phyloP scores from a whole-genome alignment of 2,797 vertebrate species.

The Enteromius radiatus region DNA sequence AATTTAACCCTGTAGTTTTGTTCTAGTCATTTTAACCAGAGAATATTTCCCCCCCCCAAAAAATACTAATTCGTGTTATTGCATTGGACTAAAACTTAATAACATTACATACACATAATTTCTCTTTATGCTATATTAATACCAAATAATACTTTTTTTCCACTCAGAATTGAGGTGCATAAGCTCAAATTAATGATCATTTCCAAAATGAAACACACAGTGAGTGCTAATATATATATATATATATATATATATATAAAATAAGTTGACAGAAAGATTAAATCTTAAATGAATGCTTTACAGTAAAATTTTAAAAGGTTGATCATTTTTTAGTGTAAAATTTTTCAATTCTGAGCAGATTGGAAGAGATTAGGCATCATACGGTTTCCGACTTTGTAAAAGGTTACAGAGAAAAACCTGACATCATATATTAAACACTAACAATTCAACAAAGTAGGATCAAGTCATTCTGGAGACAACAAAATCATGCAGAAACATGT shows the following conservation, averaged over 20 bases:
- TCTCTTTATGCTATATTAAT: too few species aligned
- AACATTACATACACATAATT: too few species aligned
- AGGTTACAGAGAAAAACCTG: not conserved
- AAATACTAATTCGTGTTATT: too few species aligned
- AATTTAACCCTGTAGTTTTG: not conserved
- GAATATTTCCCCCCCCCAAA: too few species aligned
- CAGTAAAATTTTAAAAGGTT: not conserved
- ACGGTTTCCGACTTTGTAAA: not conserved
- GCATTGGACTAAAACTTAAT: too few species aligned
- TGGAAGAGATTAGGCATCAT: not conserved
- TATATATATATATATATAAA: not conserved
- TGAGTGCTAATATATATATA: not conserved
- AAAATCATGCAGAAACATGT: not conserved
- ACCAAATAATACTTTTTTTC: too few species aligned
- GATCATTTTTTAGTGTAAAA: not conserved
- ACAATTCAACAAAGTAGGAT: too few species aligned
- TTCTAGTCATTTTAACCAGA: too few species aligned
- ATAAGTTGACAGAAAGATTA: not conserved
- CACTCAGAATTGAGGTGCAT: too few species aligned
- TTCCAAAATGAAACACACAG: not conserved
- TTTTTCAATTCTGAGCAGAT: not conserved
- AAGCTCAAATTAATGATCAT: too few species aligned
- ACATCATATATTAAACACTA: not conserved
- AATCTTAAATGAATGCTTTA: not conserved
- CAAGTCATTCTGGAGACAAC: not conserved